Percentiles rank a stretch among this genome's conserved stretches.
These are phyloP conservation scores for Passer domesticus DNA, from an alignment of 2,113 vertebrate genomes.

Conservation along the genomic window DNA sequence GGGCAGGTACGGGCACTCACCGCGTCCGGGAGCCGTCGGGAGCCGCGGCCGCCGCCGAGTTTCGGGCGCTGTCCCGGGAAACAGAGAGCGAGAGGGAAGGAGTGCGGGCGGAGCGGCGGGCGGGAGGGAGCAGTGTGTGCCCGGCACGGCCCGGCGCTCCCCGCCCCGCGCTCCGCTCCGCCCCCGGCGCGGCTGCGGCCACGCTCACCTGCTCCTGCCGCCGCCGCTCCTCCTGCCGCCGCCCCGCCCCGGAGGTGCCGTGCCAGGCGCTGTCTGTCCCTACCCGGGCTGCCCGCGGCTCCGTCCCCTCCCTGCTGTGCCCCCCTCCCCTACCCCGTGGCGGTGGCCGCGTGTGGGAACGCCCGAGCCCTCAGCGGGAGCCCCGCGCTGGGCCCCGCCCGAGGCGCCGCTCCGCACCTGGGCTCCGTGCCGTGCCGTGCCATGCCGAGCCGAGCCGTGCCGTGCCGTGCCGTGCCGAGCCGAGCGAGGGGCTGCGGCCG, in stretches of 20 bases:
- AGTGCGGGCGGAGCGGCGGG: not conserved
- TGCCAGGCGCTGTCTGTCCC: rapidly evolving
- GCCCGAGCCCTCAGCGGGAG: not conserved
- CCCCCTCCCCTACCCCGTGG: rapidly evolving
- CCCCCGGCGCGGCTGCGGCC: not conserved
- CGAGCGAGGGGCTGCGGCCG: not conserved
- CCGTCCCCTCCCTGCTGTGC: rapidly evolving
- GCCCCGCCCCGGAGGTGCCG: not conserved
- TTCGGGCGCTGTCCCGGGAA: not conserved
- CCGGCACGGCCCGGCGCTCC: not conserved
- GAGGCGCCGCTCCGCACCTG: not conserved
- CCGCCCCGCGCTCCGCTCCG: not conserved
- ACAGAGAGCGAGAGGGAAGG: not conserved
- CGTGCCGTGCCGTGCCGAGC: not conserved
- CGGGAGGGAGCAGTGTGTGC: not conserved
- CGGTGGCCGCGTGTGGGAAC: rapidly evolving
- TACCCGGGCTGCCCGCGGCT: rapidly evolving
- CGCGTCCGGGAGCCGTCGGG: not conserved
- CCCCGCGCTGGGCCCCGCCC: not conserved
- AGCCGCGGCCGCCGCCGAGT: not conserved
- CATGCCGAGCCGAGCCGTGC: not conserved
- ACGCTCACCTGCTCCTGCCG: not conserved
- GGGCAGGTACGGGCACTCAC: not conserved
- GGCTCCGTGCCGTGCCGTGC: not conserved
- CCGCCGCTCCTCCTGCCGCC: not conserved